Base-by-base conservation (phyloP, 2,888 invertebrate species). In the Crocallis elinguaria region DNA sequence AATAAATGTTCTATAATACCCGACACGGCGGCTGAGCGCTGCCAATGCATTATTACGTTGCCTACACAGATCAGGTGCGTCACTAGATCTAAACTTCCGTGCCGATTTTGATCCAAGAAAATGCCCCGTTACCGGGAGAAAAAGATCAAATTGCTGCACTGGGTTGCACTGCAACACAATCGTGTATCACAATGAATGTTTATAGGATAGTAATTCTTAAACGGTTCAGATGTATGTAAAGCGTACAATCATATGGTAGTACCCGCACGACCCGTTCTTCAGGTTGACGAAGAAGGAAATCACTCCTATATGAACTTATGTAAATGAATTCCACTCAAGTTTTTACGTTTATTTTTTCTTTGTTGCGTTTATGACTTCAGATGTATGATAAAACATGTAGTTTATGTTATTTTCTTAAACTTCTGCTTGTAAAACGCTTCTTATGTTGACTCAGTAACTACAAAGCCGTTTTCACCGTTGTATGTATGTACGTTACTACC, bases 251-350 rank as follows among this genome's bases (percentile, higher is more conserved):
- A 1, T 23, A 27, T n/a, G n/a, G 4, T 52, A 12, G 45, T 52
- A 52, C 30, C 27, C 41, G 36, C 45, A 41, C 19, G 12, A 52
- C 52, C 45, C 14, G 52, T 52, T 35, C 17, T 29, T 6, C 45
- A 16, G 29, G 45, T 52, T 36, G 52, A 46, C 45, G 46, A 41
- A 41, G 35, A 52, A 46, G 45, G 45, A 46, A 45, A 45, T 16
- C 45, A 32, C 43, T 45, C 46, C 52, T 46, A 30, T 23, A 52
- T 39, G 51, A 45, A 46, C 46, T 36, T 52, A 52, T 52, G 45
- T 52, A 52, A 42, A 52, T 46, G 46, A 36, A 36, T 51, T 51
- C 32, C 36, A 29, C 35, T 46, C 46, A 52, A 35, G 41, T 46
- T 39, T 52, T 45, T 44, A 39, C 37, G 17, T 41, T 32, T 9